Evolutionary conservation across 2,797 vertebrate species (phyloP), one percentile per base, ranked within the genome.

Genomic region (Novumbra hubbsi): DNA sequence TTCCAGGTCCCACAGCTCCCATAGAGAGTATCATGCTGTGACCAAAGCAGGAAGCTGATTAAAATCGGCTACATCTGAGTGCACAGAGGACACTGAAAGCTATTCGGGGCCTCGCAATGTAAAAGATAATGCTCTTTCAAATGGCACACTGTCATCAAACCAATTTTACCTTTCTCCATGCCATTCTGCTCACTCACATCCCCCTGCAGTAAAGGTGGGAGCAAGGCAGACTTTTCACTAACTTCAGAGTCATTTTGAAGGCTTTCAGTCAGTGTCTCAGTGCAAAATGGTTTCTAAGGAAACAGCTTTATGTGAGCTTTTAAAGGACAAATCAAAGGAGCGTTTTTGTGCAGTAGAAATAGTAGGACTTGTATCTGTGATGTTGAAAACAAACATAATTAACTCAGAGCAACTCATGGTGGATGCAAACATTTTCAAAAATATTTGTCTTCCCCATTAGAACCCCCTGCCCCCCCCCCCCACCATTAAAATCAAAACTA

Each of bases 21-120:
- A 28, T 21, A 74, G 82, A 77, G 73, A 76, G 34, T 76, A 76
- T 84, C 84, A 72, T 57, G 67, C 78, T 75, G 73, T 63, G 83
- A 75, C 74, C 70, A 83, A 86, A 80, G 78, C 67, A 66, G 84
- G 81, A 76, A 84, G 78, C 86, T 86, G 89, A 92, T 90, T 90
- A 90, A 87, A 91, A 90, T 88, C 87, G 77, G 75, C 81, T 87
- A 88, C 86, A 84, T 83, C 82, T 80, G 81, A 78, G 52, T 85
- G 88, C 85, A 85, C 84, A 30, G 77, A 88, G 77, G 85, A 86
- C 85, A 84, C 79, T 81, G 73, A 68, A 55, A 78, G 80, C 82
- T 81, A 84, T 86, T 86, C 83, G 83, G 66, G 81, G 74, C 79
- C 55, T 78, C 65, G 85, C 87, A 85, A 79, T 87, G 81, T 85